Evolutionary conservation across 2,797 vertebrate genomes (phyloP), one percentile per base, ranked within the genome.

Genomic region (Manis javanica): DNA sequence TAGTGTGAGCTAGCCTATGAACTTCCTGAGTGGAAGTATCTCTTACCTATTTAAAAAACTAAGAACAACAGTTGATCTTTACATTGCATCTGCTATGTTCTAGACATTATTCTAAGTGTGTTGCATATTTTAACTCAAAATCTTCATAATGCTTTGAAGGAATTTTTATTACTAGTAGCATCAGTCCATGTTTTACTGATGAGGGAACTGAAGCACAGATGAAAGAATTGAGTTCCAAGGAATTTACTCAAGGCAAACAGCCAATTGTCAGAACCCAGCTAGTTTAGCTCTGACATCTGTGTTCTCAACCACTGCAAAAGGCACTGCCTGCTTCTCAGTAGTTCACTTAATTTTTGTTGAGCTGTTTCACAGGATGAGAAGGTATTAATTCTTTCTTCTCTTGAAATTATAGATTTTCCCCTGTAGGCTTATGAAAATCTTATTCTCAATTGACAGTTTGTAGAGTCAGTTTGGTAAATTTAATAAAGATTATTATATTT

Each of bases 321-420:
- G 21, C 7, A 85, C 8, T 37, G 11, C 0, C 8, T 75, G 11
- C 18, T 84, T 88, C 83, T 93, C 31, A 51, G 21, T 7, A 49
- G 46, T 91, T 81, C 34, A 39, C 4, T 66, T 84, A 79, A 39
- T 79, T 86, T 66, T 64, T 37, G 10, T 63, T 83, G 59, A 89
- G 75, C 31, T 61, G n/a, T 71, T 68, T 87, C 75, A 34, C 26
- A 74, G 42, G n/a, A 89, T 24, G 3, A 79, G 24, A 91, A 34
- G 9, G 7, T 26, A 92, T 85, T 87, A 29, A 75, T 81, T 95
- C 11, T 90, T 82, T 75, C 37, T 90, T 71, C 34, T 84, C 49
- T 90, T 53, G 29, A 97, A 96, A 87, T 91, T 93, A 81, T 29
- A 78, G 4, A 75, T 88, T 82, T 95, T 87, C 34, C 31, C 82